Conservation (phyloP, 2,797 vertebrate species). For the Diplodus puntazzo region DNA sequence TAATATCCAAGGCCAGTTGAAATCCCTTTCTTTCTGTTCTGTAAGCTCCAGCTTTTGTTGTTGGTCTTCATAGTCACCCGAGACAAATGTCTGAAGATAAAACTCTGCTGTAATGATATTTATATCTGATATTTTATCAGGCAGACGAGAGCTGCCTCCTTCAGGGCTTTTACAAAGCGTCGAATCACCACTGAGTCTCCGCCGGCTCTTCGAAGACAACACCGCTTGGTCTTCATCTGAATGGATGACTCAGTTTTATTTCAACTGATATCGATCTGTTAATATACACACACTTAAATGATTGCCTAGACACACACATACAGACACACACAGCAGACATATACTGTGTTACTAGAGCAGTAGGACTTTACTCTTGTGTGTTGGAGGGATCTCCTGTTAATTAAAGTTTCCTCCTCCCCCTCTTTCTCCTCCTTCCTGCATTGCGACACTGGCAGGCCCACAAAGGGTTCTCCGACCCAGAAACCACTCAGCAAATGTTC, state of each 20-base stretch:
- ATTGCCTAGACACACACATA: background rate
- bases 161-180: constrained; percentile 24
- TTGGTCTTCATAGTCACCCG: background rate
- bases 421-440: constrained; percentile 69
- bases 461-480: constrained; percentile 67
- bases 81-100: background rate
- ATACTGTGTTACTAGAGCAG: constrained; percentile 42
- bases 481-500: constrained; percentile 69
- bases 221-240: constrained; percentile 21
- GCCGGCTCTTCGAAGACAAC: constrained; percentile 6
- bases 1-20: background rate
- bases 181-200: background rate
- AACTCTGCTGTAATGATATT: background rate
- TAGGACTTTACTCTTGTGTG: constrained; percentile 43
- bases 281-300: background rate
- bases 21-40: background rate
- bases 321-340: background rate
- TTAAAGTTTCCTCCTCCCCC: constrained; percentile 44
- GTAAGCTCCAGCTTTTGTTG: background rate
- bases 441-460: constrained; percentile 79
- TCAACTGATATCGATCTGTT: constrained; percentile 39
- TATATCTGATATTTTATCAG: background rate
- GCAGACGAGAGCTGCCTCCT: background rate
- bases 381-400: constrained; percentile 55
- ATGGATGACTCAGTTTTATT: constrained; percentile 50